phyloP scores from a whole-genome alignment of 2,113 vertebrate genomes.

The Spermophilus dauricus region DNA sequence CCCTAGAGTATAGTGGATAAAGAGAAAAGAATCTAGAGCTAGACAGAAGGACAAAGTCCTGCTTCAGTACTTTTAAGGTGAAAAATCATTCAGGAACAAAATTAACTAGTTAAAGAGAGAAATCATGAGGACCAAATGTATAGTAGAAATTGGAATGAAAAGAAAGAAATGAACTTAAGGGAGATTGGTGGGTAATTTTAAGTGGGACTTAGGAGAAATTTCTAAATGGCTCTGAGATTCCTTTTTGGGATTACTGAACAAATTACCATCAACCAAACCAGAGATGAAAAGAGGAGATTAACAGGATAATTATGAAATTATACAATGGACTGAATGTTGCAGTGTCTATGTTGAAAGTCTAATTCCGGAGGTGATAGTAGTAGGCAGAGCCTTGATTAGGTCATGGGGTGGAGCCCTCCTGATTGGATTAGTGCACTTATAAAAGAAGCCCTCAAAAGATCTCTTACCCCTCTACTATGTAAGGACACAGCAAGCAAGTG shows the following conservation, averaged over 20 bases:
- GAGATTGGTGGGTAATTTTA: neutral
- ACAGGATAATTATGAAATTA: neutral
- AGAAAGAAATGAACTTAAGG: conserved; percentile 15
- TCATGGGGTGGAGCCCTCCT: neutral
- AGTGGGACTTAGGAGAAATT: neutral
- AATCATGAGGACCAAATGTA: neutral
- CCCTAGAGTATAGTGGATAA: neutral
- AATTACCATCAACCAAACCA: neutral
- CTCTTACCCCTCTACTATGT: neutral
- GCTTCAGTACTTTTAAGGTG: neutral
- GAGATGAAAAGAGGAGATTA: neutral
- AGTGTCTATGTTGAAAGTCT: neutral
- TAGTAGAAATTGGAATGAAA: neutral
- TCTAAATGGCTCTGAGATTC: conserved; percentile 11
- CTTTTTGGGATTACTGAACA: neutral
- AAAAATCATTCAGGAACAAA: conserved; percentile 20
- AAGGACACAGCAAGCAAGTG: neutral
- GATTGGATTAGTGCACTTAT: neutral
- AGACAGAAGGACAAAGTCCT: neutral
- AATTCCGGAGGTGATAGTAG: neutral
- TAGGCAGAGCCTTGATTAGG: neutral
- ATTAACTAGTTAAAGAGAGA: neutral
- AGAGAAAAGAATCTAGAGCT: neutral
- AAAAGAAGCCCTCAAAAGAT: neutral
- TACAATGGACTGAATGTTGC: neutral